Percentiles rank a stretch among this genome's conserved stretches.
Conservation (phyloP, 2,113 vertebrate genomes). For the Takifugu flavidus region DNA sequence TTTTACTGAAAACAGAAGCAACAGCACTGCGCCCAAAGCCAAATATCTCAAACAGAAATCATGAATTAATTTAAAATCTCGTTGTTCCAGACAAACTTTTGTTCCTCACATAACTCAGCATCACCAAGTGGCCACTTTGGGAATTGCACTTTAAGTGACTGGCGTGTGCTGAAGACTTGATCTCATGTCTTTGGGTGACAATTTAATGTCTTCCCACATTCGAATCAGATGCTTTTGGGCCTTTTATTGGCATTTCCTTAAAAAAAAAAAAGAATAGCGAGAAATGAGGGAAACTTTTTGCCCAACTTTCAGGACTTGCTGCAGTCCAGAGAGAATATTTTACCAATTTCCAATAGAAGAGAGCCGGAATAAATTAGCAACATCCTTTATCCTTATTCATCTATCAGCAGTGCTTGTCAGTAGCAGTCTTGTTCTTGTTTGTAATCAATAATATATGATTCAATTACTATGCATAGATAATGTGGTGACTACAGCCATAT, state of each 20-base stretch:
- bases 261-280: too few relatives aligned
- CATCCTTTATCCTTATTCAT: slow-evolving; percentile 46
- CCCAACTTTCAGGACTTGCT: slow-evolving; percentile 36
- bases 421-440: slow-evolving; percentile 36
- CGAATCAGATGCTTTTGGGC: slow-evolving; percentile 45
- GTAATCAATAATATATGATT: slow-evolving; percentile 57
- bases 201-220: slow-evolving; percentile 17
- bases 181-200: neutral
- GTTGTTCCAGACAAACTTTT: slow-evolving; percentile 57
- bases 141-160: slow-evolving; percentile 27
- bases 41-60: slow-evolving; percentile 50
- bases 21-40: slow-evolving; percentile 21
- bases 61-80: slow-evolving; percentile 26
- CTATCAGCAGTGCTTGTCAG: slow-evolving; percentile 44
- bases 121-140: slow-evolving; percentile 31
- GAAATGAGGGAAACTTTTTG: slow-evolving; percentile 45
- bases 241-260: slow-evolving; percentile 30
- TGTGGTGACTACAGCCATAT: slow-evolving; percentile 16
- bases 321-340: slow-evolving; percentile 55
- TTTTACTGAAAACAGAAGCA: slow-evolving; percentile 10
- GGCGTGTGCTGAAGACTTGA: slow-evolving; percentile 5
- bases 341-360: slow-evolving; percentile 35
- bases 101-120: slow-evolving; percentile 15
- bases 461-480: slow-evolving; percentile 33
- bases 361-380: slow-evolving; percentile 44